phyloP scores from a whole-genome alignment of 2,888 invertebrate genomes.

The Noctuana brunneofusca region DNA sequence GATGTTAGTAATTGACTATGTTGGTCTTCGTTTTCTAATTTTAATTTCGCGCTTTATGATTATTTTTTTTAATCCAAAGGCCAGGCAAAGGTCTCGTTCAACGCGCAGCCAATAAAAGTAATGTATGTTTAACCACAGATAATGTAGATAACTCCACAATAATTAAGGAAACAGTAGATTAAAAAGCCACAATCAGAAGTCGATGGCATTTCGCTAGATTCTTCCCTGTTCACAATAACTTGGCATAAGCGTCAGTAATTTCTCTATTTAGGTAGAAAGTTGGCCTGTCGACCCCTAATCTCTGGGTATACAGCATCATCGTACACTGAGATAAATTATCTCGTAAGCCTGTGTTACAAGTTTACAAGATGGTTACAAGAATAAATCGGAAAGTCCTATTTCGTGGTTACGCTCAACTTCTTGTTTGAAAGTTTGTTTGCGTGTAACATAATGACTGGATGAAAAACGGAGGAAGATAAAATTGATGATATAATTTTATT shows the following conservation, averaged over 20 bases:
- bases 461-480: not conserved
- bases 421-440: conserved; percentile 23
- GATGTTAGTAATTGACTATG: not conserved
- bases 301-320: conserved; percentile 31
- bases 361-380: conserved; percentile 32
- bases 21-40: conserved; percentile 27
- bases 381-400: conserved; percentile 32
- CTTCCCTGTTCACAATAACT: conserved; percentile 34
- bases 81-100: conserved; percentile 30
- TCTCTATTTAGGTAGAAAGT: conserved; percentile 60
- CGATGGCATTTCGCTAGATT: conserved; percentile 31
- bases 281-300: conserved; percentile 49
- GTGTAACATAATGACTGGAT: not conserved
- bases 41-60: conserved; percentile 29
- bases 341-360: conserved; percentile 32
- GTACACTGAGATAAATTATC: conserved; percentile 34
- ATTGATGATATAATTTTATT: too few relatives aligned
- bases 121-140: conserved; percentile 34
- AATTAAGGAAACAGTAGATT: conserved; percentile 32
- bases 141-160: conserved; percentile 23
- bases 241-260: conserved; percentile 42
- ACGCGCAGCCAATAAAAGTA: conserved; percentile 32
- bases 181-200: conserved; percentile 34
- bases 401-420: conserved; percentile 24
- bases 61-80: conserved; percentile 28